These are phyloP conservation scores for Phaethornis superciliosus DNA, from an alignment of 2,113 vertebrate genomes.

Conservation along the genomic window DNA sequence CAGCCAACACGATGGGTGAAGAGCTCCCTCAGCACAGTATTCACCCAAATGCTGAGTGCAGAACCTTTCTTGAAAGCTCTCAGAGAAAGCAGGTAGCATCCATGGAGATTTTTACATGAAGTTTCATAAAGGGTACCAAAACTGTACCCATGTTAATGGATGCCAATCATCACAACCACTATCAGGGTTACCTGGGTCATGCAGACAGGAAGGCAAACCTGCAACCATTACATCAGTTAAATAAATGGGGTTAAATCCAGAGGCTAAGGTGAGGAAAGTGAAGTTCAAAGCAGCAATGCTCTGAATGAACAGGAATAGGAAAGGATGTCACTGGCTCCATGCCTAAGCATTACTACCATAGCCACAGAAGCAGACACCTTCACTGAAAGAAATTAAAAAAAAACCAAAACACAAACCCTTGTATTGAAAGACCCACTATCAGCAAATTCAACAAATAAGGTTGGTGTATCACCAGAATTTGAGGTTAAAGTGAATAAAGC, in stretches of 20 bases:
- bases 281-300: background rate
- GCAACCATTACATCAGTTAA: background rate
- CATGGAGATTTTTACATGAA: background rate
- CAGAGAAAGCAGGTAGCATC: background rate
- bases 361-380: background rate
- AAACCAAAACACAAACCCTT: background rate
- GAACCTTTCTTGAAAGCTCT: background rate
- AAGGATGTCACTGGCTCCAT: background rate
- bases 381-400: background rate
- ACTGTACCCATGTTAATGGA: background rate
- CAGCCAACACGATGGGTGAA: fast-evolving
- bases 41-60: background rate
- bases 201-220: background rate
- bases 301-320: background rate
- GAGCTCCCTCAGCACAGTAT: background rate
- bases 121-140: background rate
- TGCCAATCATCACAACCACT: background rate
- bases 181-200: background rate
- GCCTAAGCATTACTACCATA: background rate
- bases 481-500: background rate
- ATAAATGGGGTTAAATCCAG: background rate
- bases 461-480: background rate
- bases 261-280: background rate
- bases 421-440: background rate
- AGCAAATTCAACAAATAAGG: background rate